A percentile compares a stretch with the other conserved stretches of the same genome.
Evolutionary conservation across 2,888 invertebrate genomes (phyloP).

Genomic region (Abrostola tripartita): DNA sequence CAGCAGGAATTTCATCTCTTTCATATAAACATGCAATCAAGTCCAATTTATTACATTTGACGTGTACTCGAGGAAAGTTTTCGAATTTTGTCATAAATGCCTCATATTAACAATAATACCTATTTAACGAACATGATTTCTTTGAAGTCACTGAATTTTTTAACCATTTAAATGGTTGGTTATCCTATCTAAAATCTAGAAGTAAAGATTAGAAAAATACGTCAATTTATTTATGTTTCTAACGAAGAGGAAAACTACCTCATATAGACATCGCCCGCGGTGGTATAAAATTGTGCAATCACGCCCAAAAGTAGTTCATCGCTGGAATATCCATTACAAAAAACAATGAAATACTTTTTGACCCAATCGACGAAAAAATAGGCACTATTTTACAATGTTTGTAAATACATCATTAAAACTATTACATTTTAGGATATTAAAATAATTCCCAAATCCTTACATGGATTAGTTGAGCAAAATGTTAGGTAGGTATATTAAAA

Average conservation of each 20-base stretch:
- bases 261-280: conserved; percentile 41
- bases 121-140: conserved; percentile 59
- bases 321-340: conserved; percentile 14
- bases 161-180: conserved; percentile 60
- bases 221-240: conserved; percentile 45
- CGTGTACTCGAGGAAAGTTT: conserved; percentile 32
- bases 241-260: conserved; percentile 30
- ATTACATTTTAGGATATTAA: conserved; percentile 36
- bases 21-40: conserved; percentile 33
- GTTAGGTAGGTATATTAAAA: conserved; percentile 12
- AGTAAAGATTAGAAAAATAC: conserved; percentile 60
- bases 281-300: conserved; percentile 44
- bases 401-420: conserved; percentile 35
- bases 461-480: conserved; percentile 39
- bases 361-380: conserved; percentile 30
- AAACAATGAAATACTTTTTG: conserved; percentile 19
- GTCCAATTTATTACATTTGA: conserved; percentile 26
- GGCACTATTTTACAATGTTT: conserved; percentile 34
- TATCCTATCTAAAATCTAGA: conserved; percentile 52
- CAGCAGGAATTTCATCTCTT: conserved; percentile 21
- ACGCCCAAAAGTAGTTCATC: conserved; percentile 26
- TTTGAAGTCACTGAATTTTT: conserved; percentile 56
- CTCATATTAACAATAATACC: conserved; percentile 32
- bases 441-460: conserved; percentile 42
- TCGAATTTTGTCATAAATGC: conserved; percentile 43